Base-by-base conservation (phyloP, 2,113 vertebrate genomes). In the Sphaerodactylus townsendi region DNA sequence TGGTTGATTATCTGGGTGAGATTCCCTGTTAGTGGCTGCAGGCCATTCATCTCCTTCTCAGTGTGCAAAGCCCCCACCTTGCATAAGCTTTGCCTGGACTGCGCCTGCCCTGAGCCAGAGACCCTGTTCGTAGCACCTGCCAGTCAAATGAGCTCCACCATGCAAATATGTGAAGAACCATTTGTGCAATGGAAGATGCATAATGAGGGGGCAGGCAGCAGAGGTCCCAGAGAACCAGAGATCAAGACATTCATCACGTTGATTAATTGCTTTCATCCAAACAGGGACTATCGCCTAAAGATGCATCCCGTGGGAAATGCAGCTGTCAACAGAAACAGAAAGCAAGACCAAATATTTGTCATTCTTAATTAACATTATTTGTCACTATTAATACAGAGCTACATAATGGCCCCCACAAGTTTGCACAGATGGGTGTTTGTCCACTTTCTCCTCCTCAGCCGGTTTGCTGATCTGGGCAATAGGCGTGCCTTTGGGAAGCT, bases 321-420 rank as follows among this genome's bases (percentile, higher is more conserved):
- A 50, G 33, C 65, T 80, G 65, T 80, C 78, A 50, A 25, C 35
- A 33, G 10, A 53, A 56, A 28, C 78, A 25, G 78, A 48, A 80
- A 69, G 78, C 65, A 21, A 80, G 78, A 69, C 65, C 78, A 80
- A 69, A 69, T 69, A 80, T 50, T 53, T 69, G 65, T 80, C 65
- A 53, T 66, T 80, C 48, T 80, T 69, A 35, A 80, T 80, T 80
- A 69, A 50, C 65, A 68, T 69, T 65, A 69, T 80, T 80, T 80
- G 65, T 69, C 78, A 80, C 33, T 80, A 69, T 50, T 80, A 69
- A 80, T 80, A 50, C 21, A 9, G n/a, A 69, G 33, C 64, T 50
- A 50, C 37, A 69, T 68, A 50, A 68, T 50, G 64, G 53, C 59
- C 8, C 78, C 44, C 13, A 35, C 4, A 28, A 2, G 65, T 69